These are phyloP conservation scores for Diachasma alloeum DNA, from an alignment of 1,140 invertebrate species.

Conservation along the genomic window DNA sequence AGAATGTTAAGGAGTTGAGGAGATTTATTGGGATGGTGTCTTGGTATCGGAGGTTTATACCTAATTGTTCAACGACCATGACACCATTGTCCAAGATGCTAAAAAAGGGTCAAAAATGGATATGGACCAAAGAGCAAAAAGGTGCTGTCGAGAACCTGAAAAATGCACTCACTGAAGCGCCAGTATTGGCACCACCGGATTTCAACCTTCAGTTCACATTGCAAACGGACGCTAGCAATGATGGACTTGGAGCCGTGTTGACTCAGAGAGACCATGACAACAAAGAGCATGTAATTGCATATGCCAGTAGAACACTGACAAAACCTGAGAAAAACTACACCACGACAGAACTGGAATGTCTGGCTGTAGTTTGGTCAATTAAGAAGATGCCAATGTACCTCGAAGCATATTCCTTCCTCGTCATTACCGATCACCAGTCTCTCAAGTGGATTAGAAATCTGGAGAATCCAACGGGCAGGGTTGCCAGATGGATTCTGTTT, in stretches of 20 bases:
- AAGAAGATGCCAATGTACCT: slow-evolving; percentile 60
- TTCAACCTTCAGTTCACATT: too few species aligned
- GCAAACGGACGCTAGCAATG: slow-evolving; percentile 44
- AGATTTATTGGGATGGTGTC: too few species aligned
- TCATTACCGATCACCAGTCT: slow-evolving; percentile 63
- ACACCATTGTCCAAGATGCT: too few species aligned
- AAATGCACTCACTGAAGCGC: neutral
- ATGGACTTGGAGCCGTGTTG: slow-evolving; percentile 34
- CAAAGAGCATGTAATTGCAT: slow-evolving; percentile 47
- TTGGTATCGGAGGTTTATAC: too few species aligned
- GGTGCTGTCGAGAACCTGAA: neutral
- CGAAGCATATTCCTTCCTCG: slow-evolving; percentile 53
- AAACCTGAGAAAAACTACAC: slow-evolving; percentile 45
- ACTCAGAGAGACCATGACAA: too few species aligned
- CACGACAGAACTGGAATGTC: slow-evolving; percentile 59
- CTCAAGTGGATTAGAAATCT: slow-evolving; percentile 58
- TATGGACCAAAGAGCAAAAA: slow-evolving; percentile 35
- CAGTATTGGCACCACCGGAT: slow-evolving; percentile 32
- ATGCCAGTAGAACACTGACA: slow-evolving; percentile 52
- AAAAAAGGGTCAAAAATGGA: slow-evolving; percentile 18
- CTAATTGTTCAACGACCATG: too few species aligned
- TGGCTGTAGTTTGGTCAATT: slow-evolving; percentile 59
- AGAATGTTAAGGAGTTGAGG: too few species aligned
- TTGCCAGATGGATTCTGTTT: slow-evolving; percentile 57
- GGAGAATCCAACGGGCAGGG: too few species aligned